Evolutionary conservation across 2,113 vertebrate species (phyloP).

Genomic region (Pangasianodon hypophthalmus): DNA sequence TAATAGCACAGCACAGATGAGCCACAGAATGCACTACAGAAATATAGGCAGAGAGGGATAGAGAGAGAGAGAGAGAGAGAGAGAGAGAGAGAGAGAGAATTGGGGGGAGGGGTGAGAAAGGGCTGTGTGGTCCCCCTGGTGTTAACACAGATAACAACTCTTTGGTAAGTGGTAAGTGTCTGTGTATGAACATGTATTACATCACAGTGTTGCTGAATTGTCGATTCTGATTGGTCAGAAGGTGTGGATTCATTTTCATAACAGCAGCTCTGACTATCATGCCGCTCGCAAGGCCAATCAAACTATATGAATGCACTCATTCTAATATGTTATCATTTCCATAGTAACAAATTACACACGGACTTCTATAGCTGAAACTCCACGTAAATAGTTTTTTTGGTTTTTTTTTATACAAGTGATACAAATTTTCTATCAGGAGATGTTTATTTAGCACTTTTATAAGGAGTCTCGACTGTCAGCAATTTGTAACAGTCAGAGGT

Average conservation of each 20-base stretch:
- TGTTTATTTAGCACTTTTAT: background rate
- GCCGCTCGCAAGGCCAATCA: background rate
- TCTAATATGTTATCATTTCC: background rate
- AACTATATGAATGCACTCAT: background rate
- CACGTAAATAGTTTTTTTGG: background rate
- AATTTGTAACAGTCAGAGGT: background rate
- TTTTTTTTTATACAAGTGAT: no score
- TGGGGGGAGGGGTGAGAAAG: background rate
- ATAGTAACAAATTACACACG: background rate
- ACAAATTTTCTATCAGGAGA: background rate
- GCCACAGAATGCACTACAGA: conserved; percentile 30
- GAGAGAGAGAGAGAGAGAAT: background rate
- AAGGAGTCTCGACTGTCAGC: background rate
- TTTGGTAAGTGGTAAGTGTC: conserved; percentile 26
- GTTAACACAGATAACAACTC: conserved; percentile 39
- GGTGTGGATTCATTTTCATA: background rate
- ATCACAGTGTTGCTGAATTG: background rate
- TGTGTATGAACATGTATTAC: conserved; percentile 27
- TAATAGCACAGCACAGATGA: conserved; percentile 47
- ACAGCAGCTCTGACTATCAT: no score
- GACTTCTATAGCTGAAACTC: background rate
- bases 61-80: background rate
- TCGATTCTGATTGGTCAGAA: background rate
- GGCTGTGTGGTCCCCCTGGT: conserved; percentile 42
- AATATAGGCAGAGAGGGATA: background rate